Conservation (phyloP, 1,140 invertebrate species). For the Sesamia nonagrioides region DNA sequence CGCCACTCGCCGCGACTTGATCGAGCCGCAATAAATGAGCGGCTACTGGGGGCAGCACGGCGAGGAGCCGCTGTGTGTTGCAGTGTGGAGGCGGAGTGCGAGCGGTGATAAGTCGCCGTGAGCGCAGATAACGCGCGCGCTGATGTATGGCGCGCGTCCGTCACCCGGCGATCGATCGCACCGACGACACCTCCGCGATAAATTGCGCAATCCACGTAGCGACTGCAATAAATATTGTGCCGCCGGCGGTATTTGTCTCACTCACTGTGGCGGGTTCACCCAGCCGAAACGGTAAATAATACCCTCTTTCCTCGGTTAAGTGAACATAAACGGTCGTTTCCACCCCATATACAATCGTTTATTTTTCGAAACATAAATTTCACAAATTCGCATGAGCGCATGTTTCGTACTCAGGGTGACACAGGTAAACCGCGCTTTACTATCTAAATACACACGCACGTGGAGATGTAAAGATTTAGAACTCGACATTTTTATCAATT, state of each 20-base stretch:
- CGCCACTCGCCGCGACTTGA: conserved; percentile 62
- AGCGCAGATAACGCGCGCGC: conserved; percentile 82
- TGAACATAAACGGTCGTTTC: conserved; percentile 87
- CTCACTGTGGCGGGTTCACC: conserved; percentile 84
- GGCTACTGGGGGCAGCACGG: conserved; percentile 56
- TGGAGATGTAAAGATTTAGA: conserved; percentile 1
- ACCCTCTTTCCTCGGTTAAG: conserved; percentile 87
- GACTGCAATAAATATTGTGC: conserved; percentile 85
- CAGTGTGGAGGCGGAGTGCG: conserved; percentile 21
- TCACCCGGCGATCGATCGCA: conserved; percentile 81
- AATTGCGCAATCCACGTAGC: conserved; percentile 85
- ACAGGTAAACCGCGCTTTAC: conserved; percentile 61
- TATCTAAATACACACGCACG: conserved; percentile 21
- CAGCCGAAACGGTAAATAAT: conserved; percentile 87
- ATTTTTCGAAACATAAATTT: conserved; percentile 87
- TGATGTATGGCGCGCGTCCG: conserved; percentile 83
- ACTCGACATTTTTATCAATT: background rate
- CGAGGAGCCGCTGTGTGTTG: background rate
- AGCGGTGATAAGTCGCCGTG: conserved; percentile 79
- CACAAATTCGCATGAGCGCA: conserved; percentile 75
- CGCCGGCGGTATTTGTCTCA: conserved; percentile 85
- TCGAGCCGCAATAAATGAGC: conserved; percentile 74
- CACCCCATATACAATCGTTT: conserved; percentile 86
- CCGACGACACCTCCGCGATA: conserved; percentile 85
- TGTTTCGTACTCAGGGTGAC: conserved; percentile 62